Conservation (phyloP, 2,113 vertebrate species). For the Zosterops pallidus region DNA sequence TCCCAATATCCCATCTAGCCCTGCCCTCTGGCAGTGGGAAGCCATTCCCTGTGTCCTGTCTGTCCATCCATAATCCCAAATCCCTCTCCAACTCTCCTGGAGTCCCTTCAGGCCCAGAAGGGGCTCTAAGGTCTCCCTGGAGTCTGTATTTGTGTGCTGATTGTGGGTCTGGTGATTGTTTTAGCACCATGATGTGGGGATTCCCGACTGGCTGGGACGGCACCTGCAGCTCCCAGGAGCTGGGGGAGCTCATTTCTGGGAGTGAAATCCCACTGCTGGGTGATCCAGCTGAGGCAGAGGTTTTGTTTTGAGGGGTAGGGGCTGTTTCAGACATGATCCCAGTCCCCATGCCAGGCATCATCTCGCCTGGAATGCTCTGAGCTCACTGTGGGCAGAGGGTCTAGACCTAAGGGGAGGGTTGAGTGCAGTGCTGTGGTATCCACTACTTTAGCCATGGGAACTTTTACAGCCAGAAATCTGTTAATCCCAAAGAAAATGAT, state of each 20-base stretch:
- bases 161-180: neutral
- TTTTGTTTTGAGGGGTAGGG: neutral
- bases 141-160: neutral
- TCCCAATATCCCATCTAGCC: neutral
- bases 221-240: neutral
- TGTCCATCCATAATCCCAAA: neutral
- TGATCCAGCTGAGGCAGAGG: neutral
- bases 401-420: neutral
- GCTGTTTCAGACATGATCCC: neutral
- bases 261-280: neutral
- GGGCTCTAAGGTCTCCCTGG: neutral
- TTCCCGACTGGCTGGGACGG: neutral
- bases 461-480: neutral
- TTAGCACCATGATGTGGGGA: neutral
- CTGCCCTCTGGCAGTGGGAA: neutral
- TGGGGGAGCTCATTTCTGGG: neutral
- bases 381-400: neutral
- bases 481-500: neutral
- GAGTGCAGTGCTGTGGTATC: neutral
- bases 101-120: fast-evolving
- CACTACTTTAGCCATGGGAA: neutral
- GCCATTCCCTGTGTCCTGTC: neutral
- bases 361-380: neutral
- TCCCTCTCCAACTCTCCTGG: neutral
- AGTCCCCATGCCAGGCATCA: neutral